Percentiles rank a stretch among this genome's conserved stretches.
phyloP scores from a whole-genome alignment of 2,797 vertebrate species.

The Oreochromis mossambicus region DNA sequence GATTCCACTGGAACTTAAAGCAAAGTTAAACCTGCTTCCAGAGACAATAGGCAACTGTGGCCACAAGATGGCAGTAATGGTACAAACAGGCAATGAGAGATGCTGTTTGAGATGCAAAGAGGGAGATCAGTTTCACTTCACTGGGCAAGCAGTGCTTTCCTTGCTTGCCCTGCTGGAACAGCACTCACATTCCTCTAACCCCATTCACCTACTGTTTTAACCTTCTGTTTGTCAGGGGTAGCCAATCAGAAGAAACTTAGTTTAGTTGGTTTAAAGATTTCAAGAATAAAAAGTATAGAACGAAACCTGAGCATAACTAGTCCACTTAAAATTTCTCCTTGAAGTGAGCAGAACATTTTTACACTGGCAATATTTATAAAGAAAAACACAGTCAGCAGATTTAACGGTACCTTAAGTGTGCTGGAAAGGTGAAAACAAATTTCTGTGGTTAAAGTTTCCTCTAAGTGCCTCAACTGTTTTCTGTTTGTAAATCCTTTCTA shows the following conservation, averaged over 20 bases:
- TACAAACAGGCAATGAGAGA: background rate
- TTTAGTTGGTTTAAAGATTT: background rate
- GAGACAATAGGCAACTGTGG: background rate
- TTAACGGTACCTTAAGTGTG: background rate
- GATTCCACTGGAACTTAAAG: background rate
- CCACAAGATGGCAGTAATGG: background rate
- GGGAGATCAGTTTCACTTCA: background rate
- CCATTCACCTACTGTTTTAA: background rate
- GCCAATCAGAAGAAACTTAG: background rate
- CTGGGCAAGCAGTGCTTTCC: background rate
- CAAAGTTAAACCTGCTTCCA: background rate
- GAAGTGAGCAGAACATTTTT: background rate
- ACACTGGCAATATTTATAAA: background rate
- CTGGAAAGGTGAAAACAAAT: background rate
- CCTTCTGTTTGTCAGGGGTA: background rate
- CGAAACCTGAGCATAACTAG: background rate
- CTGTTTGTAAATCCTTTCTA: background rate
- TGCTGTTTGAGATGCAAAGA: background rate
- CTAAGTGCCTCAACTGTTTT: background rate
- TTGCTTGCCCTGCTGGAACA: background rate
- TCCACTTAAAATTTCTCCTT: background rate
- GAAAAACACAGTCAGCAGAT: background rate
- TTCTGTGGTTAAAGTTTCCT: background rate
- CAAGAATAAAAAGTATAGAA: background rate
- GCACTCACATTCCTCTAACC: background rate